A percentile compares a stretch with the other conserved stretches of the same genome.
Evolutionary conservation across 1,140 invertebrate genomes (phyloP).

Genomic region (Lepidurus arcticus): DNA sequence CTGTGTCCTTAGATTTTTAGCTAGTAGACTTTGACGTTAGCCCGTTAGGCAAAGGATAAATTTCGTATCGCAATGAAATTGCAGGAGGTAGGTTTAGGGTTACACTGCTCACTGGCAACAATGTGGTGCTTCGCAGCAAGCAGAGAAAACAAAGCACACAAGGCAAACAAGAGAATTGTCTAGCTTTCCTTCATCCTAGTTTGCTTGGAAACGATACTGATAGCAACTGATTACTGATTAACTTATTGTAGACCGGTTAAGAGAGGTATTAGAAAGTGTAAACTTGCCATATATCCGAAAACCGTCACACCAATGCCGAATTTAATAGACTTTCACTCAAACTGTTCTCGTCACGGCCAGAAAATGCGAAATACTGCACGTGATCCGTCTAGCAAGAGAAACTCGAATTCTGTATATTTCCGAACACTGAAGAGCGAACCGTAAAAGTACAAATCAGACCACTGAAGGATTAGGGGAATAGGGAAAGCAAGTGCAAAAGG

Average conservation of each 20-base stretch:
- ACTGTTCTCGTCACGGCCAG: neutral
- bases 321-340: slow-evolving; percentile 2
- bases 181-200: neutral
- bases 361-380: neutral
- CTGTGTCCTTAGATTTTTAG: no score
- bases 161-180: neutral
- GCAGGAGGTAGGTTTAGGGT: neutral
- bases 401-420: neutral
- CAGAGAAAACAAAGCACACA: neutral
- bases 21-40: no score
- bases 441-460: neutral
- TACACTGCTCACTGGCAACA: neutral
- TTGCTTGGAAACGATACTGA: neutral
- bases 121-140: slow-evolving; percentile 1
- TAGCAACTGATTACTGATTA: no score
- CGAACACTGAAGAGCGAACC: neutral
- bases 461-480: neutral
- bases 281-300: neutral
- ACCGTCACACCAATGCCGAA: neutral
- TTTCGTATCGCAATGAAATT: neutral
- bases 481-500: neutral
- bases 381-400: neutral
- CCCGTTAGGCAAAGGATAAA: no score
- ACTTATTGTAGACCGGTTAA: neutral
- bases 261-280: neutral